Percentiles rank a stretch among this genome's conserved stretches.
These are phyloP conservation scores for Simalia tracyae DNA, from an alignment of 2,797 vertebrate genomes.

Conservation along the genomic window DNA sequence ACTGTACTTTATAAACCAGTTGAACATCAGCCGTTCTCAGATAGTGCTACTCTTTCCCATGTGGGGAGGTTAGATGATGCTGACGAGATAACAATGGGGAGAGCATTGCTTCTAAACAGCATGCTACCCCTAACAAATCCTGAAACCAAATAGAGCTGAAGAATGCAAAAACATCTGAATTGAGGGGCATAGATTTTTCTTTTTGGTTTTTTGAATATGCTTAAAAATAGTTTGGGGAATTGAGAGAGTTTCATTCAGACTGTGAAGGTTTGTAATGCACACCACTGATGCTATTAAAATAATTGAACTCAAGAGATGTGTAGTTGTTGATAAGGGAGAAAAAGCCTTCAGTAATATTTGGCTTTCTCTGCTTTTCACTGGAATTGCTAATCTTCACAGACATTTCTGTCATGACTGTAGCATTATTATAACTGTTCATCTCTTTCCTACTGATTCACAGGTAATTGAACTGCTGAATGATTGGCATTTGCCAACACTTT, in stretches of 20 bases:
- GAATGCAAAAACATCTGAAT: slow-evolving; percentile 3
- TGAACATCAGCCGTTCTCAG: not conserved
- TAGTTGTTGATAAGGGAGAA: not conserved
- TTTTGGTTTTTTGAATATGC: not conserved
- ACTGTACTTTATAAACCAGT: not conserved
- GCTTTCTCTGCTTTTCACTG: not conserved
- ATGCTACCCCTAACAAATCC: not conserved
- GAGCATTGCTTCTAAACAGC: not conserved
- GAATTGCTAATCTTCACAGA: not conserved
- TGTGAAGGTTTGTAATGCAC: not conserved
- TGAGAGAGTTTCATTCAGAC: not conserved
- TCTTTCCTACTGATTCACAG: not conserved
- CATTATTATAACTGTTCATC: not conserved
- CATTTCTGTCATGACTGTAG: not conserved
- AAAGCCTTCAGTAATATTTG: not conserved
- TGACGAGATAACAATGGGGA: not conserved
- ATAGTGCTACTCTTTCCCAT: not conserved
- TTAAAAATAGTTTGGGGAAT: not conserved
- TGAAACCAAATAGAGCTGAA: slow-evolving; percentile 8
- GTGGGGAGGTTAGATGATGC: not conserved
- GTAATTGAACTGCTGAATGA: not conserved
- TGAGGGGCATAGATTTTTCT: not conserved
- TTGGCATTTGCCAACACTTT: not conserved
- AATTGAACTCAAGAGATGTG: not conserved
- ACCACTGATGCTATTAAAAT: not conserved